Conservation (phyloP, 2,797 vertebrate species). For the Glossophaga mutica region DNA sequence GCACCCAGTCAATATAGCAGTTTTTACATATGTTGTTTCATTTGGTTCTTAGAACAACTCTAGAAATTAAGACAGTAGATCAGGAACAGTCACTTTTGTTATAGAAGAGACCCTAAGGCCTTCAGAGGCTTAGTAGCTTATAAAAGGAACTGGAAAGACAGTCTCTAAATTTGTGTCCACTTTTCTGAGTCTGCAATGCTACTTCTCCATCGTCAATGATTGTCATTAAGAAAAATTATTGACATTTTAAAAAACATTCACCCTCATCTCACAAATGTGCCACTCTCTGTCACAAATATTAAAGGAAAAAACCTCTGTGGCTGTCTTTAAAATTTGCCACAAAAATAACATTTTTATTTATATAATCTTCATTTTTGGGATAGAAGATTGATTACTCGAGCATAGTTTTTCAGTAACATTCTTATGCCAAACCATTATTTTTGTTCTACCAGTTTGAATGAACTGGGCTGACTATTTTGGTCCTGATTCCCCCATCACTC, state of each 20-base stretch:
- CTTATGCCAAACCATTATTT: fast-evolving
- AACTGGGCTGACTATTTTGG: fast-evolving
- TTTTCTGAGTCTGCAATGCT: fast-evolving
- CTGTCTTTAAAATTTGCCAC: neutral
- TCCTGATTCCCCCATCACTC: fast-evolving
- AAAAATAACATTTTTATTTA: neutral
- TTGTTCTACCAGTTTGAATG: neutral
- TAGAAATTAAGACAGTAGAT: neutral
- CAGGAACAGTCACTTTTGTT: neutral
- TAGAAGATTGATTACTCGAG: neutral
- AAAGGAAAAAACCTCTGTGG: neutral
- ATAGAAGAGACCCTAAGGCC: neutral
- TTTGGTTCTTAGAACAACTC: neutral
- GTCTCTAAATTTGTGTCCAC: neutral
- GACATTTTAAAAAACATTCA: neutral
- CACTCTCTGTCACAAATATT: neutral
- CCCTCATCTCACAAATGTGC: neutral
- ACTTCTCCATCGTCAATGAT: neutral
- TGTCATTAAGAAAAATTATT: neutral
- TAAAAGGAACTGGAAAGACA: neutral
- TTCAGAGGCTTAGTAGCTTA: fast-evolving
- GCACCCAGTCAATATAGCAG: neutral
- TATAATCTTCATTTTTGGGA: neutral
- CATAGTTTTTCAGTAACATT: neutral
- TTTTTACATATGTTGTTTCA: neutral